Conservation (phyloP, 2,113 vertebrate genomes). For the Oplegnathus fasciatus region DNA sequence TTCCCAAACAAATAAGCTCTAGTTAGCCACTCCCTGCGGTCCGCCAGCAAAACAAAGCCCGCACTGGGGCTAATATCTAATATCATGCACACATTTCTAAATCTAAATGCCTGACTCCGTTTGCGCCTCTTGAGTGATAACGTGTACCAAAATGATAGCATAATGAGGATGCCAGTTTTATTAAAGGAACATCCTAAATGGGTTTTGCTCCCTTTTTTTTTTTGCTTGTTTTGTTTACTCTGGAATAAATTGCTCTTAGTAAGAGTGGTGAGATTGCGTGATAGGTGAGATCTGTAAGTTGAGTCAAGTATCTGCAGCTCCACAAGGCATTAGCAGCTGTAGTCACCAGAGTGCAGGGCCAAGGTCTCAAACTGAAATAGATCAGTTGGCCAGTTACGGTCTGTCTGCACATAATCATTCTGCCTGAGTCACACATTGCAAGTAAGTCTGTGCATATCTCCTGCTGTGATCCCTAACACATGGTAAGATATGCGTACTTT, state of each 20-base stretch:
- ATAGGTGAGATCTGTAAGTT: slow-evolving; percentile 55
- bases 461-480: slow-evolving; percentile 31
- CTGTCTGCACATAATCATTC: slow-evolving; percentile 46
- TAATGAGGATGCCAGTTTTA: slow-evolving; percentile 23
- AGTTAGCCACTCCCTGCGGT: slow-evolving; percentile 56
- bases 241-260: slow-evolving; percentile 13
- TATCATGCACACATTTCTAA: slow-evolving; percentile 42
- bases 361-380: slow-evolving; percentile 72
- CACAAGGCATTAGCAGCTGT: slow-evolving; percentile 63
- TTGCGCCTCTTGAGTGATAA: slow-evolving; percentile 1
- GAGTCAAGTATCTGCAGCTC: slow-evolving; percentile 52
- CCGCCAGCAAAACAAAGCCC: slow-evolving; percentile 35
- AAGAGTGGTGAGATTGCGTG: slow-evolving; percentile 20
- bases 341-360: slow-evolving; percentile 45
- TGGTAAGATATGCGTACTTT: slow-evolving; percentile 24
- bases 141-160: slow-evolving; percentile 10
- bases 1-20: slow-evolving; percentile 65
- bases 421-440: slow-evolving; percentile 43
- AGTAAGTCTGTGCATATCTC: slow-evolving; percentile 11
- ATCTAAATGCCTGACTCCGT: slow-evolving; percentile 14
- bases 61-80: slow-evolving; percentile 21
- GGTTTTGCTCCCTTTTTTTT: slow-evolving; percentile 1
- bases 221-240: slow-evolving; percentile 29
- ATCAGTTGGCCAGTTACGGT: slow-evolving; percentile 46
- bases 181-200: slow-evolving; percentile 22